Percentiles rank a stretch among this genome's conserved stretches.
Conservation (phyloP, 2,888 invertebrate genomes). For the Brassicogethes aeneus region DNA sequence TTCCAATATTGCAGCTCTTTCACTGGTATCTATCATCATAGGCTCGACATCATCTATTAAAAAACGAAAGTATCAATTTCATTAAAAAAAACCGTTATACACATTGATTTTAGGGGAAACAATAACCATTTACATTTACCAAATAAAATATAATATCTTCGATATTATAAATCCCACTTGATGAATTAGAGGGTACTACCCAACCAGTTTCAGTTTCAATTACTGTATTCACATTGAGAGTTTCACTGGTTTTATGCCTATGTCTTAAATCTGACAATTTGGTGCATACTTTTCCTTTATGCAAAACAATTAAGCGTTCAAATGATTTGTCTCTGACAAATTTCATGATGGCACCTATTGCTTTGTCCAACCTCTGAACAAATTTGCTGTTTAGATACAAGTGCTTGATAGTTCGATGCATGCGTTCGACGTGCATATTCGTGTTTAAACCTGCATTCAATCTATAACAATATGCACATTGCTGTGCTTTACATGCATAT, state of each 20-base stretch:
- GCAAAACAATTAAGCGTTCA: constrained; percentile 9
- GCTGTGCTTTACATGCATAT: not conserved
- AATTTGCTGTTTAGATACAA: constrained; percentile 15
- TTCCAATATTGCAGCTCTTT: too few relatives aligned
- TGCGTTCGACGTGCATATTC: constrained; percentile 13
- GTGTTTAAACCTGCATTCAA: constrained; percentile 8
- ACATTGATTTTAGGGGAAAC: too few relatives aligned
- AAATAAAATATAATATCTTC: too few relatives aligned
- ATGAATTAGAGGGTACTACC: constrained; percentile 3
- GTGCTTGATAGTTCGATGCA: constrained; percentile 17
- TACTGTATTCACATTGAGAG: not conserved
- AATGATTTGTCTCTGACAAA: constrained; percentile 16
- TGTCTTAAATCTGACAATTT: constrained; percentile 9
- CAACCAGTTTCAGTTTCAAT: constrained; percentile 1
- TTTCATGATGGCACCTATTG: constrained; percentile 13
- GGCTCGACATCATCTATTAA: too few relatives aligned
- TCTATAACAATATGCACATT: constrained; percentile 11
- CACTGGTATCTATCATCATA: too few relatives aligned
- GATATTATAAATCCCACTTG: not conserved
- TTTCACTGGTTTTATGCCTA: constrained; percentile 7
- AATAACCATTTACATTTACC: too few relatives aligned
- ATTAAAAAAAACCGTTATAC: too few relatives aligned
- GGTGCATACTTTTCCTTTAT: constrained; percentile 15
- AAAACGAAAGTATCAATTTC: too few relatives aligned
- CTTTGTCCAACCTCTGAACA: constrained; percentile 15